Evolutionary conservation across 2,888 invertebrate genomes (phyloP).

Genomic region (Eurytoma adleriae): DNA sequence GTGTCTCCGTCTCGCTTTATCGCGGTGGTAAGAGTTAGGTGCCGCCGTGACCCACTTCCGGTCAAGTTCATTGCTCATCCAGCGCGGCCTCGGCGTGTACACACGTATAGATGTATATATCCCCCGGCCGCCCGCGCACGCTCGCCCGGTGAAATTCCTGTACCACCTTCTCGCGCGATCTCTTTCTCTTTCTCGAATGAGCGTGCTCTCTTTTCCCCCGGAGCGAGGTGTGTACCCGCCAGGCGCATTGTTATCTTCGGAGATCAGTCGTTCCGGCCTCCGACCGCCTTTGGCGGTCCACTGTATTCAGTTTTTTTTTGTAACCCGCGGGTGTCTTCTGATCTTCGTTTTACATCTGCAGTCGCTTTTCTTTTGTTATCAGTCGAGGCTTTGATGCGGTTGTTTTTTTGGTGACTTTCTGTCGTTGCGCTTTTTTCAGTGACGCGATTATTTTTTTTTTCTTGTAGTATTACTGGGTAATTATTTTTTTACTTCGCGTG

Average conservation of each 20-base stretch:
- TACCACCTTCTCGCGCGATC: not conserved
- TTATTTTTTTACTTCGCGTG: too few species aligned
- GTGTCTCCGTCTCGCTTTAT: not conserved
- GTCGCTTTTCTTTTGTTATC: too few species aligned
- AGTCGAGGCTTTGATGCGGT: too few species aligned
- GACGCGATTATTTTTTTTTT: too few species aligned
- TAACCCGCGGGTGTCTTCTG: too few species aligned
- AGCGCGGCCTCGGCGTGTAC: constrained; percentile 50
- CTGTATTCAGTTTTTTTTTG: too few species aligned
- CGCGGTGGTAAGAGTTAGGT: constrained; percentile 58
- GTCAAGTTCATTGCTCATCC: constrained; percentile 74
- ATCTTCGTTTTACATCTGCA: too few species aligned
- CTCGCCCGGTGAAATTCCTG: not conserved
- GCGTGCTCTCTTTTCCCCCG: constrained; percentile 3
- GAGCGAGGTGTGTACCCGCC: not conserved
- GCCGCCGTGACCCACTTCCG: constrained; percentile 71
- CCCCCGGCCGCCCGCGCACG: not conserved
- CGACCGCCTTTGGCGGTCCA: too few species aligned
- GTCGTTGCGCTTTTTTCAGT: too few species aligned
- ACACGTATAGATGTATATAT: constrained; percentile 6
- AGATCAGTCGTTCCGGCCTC: not conserved
- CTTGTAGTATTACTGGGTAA: too few species aligned
- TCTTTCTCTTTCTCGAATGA: too few species aligned
- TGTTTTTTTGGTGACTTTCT: too few species aligned
- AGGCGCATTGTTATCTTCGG: not conserved